Conservation (phyloP, 2,797 vertebrate species). For the Neomorphus geoffroyi region DNA sequence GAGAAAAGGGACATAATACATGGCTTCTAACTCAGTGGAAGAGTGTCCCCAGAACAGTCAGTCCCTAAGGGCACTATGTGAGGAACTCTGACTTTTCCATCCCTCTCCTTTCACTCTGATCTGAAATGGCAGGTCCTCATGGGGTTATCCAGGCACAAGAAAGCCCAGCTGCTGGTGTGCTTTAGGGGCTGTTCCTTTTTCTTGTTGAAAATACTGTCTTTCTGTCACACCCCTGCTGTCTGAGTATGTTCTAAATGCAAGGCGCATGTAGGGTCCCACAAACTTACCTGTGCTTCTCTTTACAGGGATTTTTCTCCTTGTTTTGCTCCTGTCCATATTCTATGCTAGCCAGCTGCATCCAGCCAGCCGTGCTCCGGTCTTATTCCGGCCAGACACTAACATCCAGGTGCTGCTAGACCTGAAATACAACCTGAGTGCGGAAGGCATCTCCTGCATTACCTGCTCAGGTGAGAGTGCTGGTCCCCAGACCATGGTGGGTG, state of each 20-base stretch:
- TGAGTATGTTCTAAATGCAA: neutral
- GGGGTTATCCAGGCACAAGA: neutral
- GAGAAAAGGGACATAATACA: neutral
- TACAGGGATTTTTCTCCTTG: constrained; percentile 86
- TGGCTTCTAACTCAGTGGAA: neutral
- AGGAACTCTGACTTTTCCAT: neutral
- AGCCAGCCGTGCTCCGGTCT: constrained; percentile 90
- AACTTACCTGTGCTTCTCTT: neutral
- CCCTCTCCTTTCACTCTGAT: neutral
- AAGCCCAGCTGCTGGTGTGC: neutral
- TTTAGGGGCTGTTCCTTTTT: neutral
- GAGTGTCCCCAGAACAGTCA: neutral
- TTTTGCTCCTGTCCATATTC: constrained; percentile 88
- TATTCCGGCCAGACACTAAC: constrained; percentile 95
- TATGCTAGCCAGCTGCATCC: constrained; percentile 91
- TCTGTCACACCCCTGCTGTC: neutral
- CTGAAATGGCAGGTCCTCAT: neutral
- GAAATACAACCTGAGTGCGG: constrained; percentile 95
- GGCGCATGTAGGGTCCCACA: neutral
- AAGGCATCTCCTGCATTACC: constrained; percentile 95
- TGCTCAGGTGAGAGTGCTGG: constrained; percentile 88
- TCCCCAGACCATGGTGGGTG: neutral
- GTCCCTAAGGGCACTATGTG: neutral
- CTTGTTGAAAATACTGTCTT: neutral
- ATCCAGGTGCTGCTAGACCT: constrained; percentile 94